Conservation (phyloP, 1,140 invertebrate species). For the Halictus rubicundus region DNA sequence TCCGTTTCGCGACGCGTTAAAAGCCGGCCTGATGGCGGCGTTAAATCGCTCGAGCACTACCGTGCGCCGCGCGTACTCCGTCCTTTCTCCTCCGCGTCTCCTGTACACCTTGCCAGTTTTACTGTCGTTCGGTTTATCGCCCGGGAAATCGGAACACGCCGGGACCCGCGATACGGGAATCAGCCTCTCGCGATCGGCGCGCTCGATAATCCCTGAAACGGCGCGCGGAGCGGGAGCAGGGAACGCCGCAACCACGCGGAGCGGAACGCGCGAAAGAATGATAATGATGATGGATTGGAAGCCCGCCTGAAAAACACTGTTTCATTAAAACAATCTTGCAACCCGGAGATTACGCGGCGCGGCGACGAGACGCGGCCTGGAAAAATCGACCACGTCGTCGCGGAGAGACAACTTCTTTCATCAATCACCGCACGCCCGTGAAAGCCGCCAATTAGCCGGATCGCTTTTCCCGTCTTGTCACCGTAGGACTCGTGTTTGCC, state of each 20-base stretch:
- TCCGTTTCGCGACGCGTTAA: constrained; percentile 1
- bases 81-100: no score
- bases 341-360: not conserved
- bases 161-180: not conserved
- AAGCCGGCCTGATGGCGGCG: not conserved
- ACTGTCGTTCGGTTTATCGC: not conserved
- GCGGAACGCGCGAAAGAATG: not conserved
- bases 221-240: not conserved
- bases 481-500: no score
- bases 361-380: no score
- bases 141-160: not conserved
- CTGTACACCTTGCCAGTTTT: not conserved
- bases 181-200: not conserved
- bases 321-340: not conserved
- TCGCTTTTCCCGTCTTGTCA: not conserved
- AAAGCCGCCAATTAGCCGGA: constrained; percentile 1
- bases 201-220: not conserved
- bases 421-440: not conserved
- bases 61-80: no score
- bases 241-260: no score
- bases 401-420: not conserved
- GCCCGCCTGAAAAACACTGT: not conserved
- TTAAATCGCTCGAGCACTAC: not conserved
- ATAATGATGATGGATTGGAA: constrained; percentile 4
- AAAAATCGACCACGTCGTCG: not conserved